Conservation (phyloP, 2,113 vertebrate species). For the Chunga burmeisteri region DNA sequence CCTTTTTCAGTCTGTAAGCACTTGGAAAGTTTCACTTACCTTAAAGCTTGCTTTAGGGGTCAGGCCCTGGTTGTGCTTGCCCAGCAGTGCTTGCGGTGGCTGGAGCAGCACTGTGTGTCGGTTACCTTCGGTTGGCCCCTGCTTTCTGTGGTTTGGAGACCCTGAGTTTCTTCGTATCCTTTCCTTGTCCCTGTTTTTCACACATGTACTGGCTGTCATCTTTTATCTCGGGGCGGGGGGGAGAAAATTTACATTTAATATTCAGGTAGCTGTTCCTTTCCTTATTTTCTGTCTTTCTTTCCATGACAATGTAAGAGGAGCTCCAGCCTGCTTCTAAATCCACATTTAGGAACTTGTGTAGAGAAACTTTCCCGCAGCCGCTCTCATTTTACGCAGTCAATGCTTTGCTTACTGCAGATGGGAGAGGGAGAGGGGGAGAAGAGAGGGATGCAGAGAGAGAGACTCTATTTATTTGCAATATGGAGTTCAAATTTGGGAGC, state of each 20-base stretch:
- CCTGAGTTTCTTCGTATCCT: not conserved
- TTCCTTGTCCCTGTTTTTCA: not conserved
- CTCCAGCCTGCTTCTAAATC: not conserved
- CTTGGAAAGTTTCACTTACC: not conserved
- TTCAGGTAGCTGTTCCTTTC: not conserved
- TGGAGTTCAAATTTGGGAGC: not conserved
- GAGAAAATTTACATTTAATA: not conserved
- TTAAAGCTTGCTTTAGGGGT: not conserved
- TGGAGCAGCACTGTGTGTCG: fast-evolving
- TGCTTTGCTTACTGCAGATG: not conserved
- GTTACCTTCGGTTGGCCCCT: not conserved
- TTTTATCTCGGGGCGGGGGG: not conserved
- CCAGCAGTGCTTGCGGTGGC: not conserved
- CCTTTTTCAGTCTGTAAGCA: not conserved
- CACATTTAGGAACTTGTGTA: not conserved
- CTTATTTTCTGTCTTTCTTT: not conserved
- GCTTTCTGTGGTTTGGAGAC: constrained; percentile 12
- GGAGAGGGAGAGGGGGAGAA: not conserved
- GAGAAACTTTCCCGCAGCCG: not conserved
- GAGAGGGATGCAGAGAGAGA: not conserved
- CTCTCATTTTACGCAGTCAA: not conserved
- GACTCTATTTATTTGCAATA: not conserved
- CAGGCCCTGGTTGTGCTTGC: not conserved
- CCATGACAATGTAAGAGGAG: not conserved
- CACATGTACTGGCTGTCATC: not conserved